phyloP scores from a whole-genome alignment of 2,888 invertebrate species.

The Patella caerulea region DNA sequence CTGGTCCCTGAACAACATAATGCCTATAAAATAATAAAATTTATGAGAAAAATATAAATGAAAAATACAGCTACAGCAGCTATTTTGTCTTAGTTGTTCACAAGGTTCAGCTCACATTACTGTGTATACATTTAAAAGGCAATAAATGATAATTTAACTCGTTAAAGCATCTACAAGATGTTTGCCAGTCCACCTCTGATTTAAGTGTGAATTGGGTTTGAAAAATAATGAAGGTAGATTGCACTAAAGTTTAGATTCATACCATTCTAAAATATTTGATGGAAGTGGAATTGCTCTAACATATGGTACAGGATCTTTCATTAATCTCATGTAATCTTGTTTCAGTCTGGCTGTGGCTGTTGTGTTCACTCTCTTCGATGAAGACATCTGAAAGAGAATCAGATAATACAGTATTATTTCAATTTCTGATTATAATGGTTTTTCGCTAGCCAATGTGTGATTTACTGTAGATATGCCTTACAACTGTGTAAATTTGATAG shows the following conservation, averaged over 20 bases:
- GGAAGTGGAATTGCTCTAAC: slow-evolving; percentile 95
- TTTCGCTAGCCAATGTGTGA: too few species aligned
- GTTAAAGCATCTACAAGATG: too few species aligned
- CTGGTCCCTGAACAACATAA: slow-evolving; percentile 96
- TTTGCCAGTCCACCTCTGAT: too few species aligned
- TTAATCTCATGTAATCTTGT: slow-evolving; percentile 95
- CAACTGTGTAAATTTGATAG: too few species aligned
- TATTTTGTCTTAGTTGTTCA: too few species aligned
- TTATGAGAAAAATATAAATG: not conserved
- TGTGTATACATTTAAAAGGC: not conserved
- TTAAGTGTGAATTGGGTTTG: too few species aligned
- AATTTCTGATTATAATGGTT: too few species aligned
- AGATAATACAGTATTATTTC: too few species aligned
- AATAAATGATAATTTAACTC: too few species aligned
- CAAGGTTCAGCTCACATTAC: not conserved
- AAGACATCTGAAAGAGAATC: slow-evolving; percentile 33
- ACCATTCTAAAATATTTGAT: slow-evolving; percentile 97
- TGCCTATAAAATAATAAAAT: slow-evolving; percentile 77
- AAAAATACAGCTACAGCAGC: too few species aligned
- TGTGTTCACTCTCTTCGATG: slow-evolving; percentile 62
- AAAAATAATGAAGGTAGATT: too few species aligned
- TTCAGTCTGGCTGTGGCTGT: slow-evolving; percentile 87
- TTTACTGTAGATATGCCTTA: too few species aligned
- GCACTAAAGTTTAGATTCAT: slow-evolving; percentile 47
- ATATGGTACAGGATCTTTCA: slow-evolving; percentile 96